phyloP scores from a whole-genome alignment of 2,888 invertebrate genomes.

The Lymantria dispar region DNA sequence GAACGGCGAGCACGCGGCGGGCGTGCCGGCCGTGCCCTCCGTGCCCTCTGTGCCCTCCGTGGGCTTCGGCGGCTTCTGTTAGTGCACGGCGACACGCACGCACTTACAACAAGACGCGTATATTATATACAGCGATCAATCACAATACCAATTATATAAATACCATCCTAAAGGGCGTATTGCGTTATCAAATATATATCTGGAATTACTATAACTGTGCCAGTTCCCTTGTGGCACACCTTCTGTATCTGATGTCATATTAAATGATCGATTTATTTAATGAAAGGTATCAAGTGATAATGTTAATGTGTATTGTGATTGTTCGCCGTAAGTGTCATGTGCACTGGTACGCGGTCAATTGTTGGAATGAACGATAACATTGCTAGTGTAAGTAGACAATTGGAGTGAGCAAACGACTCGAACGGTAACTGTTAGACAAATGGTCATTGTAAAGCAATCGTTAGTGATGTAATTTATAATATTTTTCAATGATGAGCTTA shows the following conservation, averaged over 20 bases:
- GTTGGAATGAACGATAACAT: constrained; percentile 13
- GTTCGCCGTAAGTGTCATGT: too few species aligned
- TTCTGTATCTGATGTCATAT: too few species aligned
- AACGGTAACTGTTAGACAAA: constrained; percentile 18
- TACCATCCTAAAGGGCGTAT: too few species aligned
- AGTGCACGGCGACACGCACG: constrained; percentile 34
- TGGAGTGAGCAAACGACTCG: constrained; percentile 46
- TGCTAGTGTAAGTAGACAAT: constrained; percentile 47
- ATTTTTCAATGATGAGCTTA: constrained; percentile 71
- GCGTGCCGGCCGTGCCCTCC: constrained; percentile 56
- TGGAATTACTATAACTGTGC: too few species aligned
- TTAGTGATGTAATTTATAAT: constrained; percentile 61
- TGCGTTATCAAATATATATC: too few species aligned
- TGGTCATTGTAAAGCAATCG: constrained; percentile 51
- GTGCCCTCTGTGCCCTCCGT: constrained; percentile 74
- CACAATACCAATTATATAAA: background rate
- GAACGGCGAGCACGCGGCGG: constrained; percentile 56
- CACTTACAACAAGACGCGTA: background rate
- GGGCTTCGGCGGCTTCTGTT: constrained; percentile 79
- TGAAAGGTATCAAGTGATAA: too few species aligned
- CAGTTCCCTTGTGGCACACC: too few species aligned
- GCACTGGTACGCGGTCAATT: background rate
- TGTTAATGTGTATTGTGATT: too few species aligned
- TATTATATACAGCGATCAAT: background rate
- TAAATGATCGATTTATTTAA: too few species aligned